A percentile compares a stretch with the other conserved stretches of the same genome.
phyloP scores from a whole-genome alignment of 2,113 vertebrate species.

The Neolamprologus longior region DNA sequence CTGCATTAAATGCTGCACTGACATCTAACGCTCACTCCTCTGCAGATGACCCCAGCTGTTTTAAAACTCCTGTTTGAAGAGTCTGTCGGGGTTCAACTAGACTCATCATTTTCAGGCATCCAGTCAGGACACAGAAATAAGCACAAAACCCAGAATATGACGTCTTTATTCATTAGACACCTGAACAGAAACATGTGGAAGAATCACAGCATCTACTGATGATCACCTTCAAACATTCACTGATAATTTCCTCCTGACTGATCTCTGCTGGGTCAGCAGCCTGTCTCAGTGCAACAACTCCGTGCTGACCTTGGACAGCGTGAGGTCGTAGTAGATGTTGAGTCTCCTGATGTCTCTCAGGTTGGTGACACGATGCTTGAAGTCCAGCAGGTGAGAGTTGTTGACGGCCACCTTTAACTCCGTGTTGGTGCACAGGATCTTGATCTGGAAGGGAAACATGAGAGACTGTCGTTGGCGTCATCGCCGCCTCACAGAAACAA shows the following conservation, averaged over 20 bases:
- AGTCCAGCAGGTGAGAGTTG: background rate
- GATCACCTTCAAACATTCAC: background rate
- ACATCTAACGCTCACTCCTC: background rate
- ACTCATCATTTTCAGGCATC: background rate
- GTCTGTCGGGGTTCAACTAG: background rate
- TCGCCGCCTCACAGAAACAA: background rate
- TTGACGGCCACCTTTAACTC: slow-evolving; percentile 28
- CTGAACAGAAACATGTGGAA: background rate
- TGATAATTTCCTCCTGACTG: background rate
- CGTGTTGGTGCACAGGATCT: slow-evolving; percentile 17
- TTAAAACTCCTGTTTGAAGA: background rate
- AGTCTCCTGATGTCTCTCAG: background rate
- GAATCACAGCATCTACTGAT: background rate
- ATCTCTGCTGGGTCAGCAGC: background rate
- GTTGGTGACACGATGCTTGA: background rate
- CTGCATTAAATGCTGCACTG: background rate
- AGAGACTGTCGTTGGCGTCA: background rate
- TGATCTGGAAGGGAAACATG: slow-evolving; percentile 30
- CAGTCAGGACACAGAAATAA: background rate
- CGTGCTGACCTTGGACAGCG: background rate
- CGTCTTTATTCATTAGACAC: background rate
- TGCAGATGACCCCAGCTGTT: background rate
- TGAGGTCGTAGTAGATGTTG: slow-evolving; percentile 9
- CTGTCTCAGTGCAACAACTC: background rate
- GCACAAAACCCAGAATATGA: background rate